Base-by-base conservation (phyloP, 2,888 invertebrate species). In the Morpho helenor region DNA sequence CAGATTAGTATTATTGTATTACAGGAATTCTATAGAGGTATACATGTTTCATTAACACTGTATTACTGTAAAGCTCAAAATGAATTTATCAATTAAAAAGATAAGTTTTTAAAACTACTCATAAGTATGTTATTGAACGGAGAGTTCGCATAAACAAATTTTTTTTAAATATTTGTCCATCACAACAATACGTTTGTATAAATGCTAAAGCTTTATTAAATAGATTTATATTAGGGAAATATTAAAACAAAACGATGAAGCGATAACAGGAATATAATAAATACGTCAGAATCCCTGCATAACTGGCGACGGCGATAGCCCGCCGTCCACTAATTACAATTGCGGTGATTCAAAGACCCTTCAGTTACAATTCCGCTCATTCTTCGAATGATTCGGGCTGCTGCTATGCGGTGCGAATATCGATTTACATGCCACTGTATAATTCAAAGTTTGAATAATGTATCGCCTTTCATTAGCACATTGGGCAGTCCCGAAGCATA, bases 401-500 rank as follows among this genome's bases (percentile, higher is more conserved):
- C 84, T 85, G 85, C 82, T 79, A 81, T 86, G 82, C 77, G 85
- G 86, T 86, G 86, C 86, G 87, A 86, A 86, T 89, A 88, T 89
- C 87, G 88, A 90, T 90, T 88, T 87, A 88, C 87, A 88, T 86
- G 84, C 82, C 82, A 81, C 86, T 87, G 90, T 88, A 87, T 89
- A 89, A 88, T 89, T 88, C 87, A 87, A 82, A 78, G 86, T 81
- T 82, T 90, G 89, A 90, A 90, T 90, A 88, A 90, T 89, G 89
- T 89, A 89, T 89, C 82, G 83, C 85, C 85, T 86, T 89, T 89
- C 89, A 90, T 90, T 90, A 89, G 88, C 88, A 88, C 88, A 88
- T 86, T 84, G 85, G 85, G 80, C 83, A 84, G 84, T 81, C 81
- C 83, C 79, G 79, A 76, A 84, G 80, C 82, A 83, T 87, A 88